phyloP scores from a whole-genome alignment of 2,113 vertebrate species.

The Romanogobio albipinnatus region DNA sequence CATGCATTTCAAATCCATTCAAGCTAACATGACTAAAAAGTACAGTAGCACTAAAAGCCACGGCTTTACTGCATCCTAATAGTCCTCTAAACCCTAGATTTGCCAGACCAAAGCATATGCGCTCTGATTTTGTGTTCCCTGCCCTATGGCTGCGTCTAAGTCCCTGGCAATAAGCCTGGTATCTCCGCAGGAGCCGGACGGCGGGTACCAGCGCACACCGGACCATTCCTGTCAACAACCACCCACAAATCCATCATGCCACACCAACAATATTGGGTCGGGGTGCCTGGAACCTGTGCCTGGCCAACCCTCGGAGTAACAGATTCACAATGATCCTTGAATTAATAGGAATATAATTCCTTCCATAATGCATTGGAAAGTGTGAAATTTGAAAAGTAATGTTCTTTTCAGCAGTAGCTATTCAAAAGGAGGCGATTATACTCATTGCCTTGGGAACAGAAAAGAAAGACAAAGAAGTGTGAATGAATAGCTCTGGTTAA shows the following conservation, averaged over 20 bases:
- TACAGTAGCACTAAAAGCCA: background rate
- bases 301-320: constrained; percentile 1
- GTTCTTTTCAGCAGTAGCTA: background rate
- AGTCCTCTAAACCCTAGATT: background rate
- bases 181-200: constrained; percentile 24
- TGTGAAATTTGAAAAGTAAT: constrained; percentile 24
- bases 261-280: background rate
- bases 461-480: constrained; percentile 8
- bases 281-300: background rate
- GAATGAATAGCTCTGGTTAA: background rate
- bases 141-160: constrained; percentile 17
- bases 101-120: constrained; percentile 6
- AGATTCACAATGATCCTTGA: constrained; percentile 3
- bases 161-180: constrained; percentile 37
- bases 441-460: constrained; percentile 53
- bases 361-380: background rate
- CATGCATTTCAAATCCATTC: background rate
- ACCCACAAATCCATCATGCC: background rate
- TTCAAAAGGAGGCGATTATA: constrained; percentile 55
- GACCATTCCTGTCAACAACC: constrained; percentile 15
- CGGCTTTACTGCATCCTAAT: background rate
- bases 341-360: constrained; percentile 24
- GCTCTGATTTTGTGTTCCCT: constrained; percentile 26
- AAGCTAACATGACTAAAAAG: background rate
- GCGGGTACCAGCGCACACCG: constrained; percentile 1